phyloP scores from a whole-genome alignment of 2,888 invertebrate genomes.

The Chrysotoxum bicinctum region DNA sequence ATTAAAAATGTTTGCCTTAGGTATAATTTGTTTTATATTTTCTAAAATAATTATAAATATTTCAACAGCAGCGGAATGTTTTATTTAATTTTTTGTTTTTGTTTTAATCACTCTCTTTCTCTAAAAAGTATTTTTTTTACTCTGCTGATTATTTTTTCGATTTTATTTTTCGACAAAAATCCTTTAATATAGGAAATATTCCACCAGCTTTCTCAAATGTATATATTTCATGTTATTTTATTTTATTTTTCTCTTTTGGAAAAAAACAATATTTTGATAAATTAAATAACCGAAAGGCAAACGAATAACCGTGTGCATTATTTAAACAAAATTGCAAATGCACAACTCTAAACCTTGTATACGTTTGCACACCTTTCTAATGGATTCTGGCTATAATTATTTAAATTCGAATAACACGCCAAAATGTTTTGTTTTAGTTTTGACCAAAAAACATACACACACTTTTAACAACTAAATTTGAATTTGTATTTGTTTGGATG shows the following conservation, averaged over 20 bases:
- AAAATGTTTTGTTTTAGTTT: background rate
- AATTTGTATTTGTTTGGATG: background rate
- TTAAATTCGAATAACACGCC: background rate
- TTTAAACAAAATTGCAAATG: background rate
- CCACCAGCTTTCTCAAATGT: background rate
- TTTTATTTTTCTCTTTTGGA: background rate
- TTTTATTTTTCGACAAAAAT: background rate
- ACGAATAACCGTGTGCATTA: slow-evolving; percentile 1
- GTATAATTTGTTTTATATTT: no score
- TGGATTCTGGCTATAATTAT: background rate
- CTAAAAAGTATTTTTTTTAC: no score
- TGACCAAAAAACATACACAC: background rate
- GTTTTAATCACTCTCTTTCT: no score
- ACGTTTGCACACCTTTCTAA: background rate
- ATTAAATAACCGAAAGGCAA: background rate
- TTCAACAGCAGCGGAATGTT: no score
- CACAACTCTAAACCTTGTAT: no score
- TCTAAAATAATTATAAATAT: no score
- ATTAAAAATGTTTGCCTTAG: no score
- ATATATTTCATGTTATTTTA: background rate
- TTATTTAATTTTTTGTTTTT: no score
- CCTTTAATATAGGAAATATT: background rate
- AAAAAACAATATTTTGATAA: background rate
- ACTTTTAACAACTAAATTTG: background rate
- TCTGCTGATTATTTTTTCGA: no score